Evolutionary conservation across 1,140 invertebrate genomes (phyloP).

Genomic region (Solen grandis): DNA sequence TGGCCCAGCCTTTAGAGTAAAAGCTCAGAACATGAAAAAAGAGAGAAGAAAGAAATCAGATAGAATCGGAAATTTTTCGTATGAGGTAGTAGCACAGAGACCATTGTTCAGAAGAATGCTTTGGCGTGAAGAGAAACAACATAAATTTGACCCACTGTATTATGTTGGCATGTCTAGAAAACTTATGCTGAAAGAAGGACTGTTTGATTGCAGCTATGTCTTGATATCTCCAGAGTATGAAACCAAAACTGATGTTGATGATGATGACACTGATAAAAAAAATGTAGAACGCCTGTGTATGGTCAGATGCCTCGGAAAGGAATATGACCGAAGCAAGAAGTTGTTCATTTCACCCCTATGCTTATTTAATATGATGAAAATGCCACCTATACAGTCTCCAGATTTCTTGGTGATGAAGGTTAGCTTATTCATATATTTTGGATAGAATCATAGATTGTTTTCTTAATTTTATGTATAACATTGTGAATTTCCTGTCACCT

Average conservation of each 20-base stretch:
- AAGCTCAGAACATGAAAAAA: slow-evolving; percentile 10
- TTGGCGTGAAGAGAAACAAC: slow-evolving; percentile 38
- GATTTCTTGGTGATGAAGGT: slow-evolving; percentile 30
- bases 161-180: slow-evolving; percentile 68
- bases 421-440: neutral
- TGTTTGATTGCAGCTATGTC: slow-evolving; percentile 69
- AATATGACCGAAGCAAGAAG: slow-evolving; percentile 58
- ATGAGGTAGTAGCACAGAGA: slow-evolving; percentile 51
- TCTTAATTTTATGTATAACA: no score
- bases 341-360: slow-evolving; percentile 68
- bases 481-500: no score
- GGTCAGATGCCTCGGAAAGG: slow-evolving; percentile 65
- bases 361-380: slow-evolving; percentile 67
- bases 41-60: slow-evolving; percentile 16
- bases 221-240: slow-evolving; percentile 49
- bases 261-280: neutral
- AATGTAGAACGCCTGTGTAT: slow-evolving; percentile 61
- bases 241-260: slow-evolving; percentile 4
- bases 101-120: slow-evolving; percentile 45
- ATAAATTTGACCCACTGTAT: slow-evolving; percentile 64
- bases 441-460: no score
- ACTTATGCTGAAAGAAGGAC: slow-evolving; percentile 63
- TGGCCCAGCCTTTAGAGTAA: slow-evolving; percentile 16
- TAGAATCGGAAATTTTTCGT: slow-evolving; percentile 32
- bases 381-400: slow-evolving; percentile 28